These are phyloP conservation scores for Encarsia formosa DNA, from an alignment of 2,888 invertebrate genomes.

Conservation along the genomic window DNA sequence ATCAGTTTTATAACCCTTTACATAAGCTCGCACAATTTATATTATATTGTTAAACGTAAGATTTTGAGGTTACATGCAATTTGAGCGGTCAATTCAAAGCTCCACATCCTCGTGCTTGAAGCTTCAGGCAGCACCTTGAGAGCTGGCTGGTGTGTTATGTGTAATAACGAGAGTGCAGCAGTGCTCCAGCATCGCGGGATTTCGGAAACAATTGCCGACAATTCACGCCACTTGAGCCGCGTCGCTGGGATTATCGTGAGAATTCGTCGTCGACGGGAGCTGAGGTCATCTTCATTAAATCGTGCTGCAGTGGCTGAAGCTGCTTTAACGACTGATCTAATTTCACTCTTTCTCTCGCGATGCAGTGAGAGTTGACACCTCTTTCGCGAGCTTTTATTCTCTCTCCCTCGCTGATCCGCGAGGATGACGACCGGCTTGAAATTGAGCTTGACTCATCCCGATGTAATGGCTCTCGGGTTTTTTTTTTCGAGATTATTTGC, in stretches of 20 bases:
- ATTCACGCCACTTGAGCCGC: conserved; percentile 50
- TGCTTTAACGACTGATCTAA: conserved; percentile 51
- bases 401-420: conserved; percentile 10
- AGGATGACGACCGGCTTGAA: no score
- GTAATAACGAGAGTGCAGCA: conserved; percentile 11
- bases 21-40: neutral
- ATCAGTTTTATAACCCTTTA: neutral
- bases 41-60: neutral
- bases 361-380: no score
- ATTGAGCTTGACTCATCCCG: no score
- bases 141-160: no score
- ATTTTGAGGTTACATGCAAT: no score
- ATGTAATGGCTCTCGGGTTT: no score
- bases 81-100: no score
- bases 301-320: no score
- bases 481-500: no score
- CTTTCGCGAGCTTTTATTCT: conserved; percentile 1
- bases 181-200: conserved; percentile 43
- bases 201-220: conserved; percentile 53
- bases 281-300: conserved; percentile 53
- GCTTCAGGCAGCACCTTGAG: no score
- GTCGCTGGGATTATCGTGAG: conserved; percentile 50
- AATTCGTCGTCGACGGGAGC: conserved; percentile 45
- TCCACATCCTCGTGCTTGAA: no score
- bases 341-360: conserved; percentile 40